Conservation (phyloP, 2,888 invertebrate species). For the Platycheirus albimanus region DNA sequence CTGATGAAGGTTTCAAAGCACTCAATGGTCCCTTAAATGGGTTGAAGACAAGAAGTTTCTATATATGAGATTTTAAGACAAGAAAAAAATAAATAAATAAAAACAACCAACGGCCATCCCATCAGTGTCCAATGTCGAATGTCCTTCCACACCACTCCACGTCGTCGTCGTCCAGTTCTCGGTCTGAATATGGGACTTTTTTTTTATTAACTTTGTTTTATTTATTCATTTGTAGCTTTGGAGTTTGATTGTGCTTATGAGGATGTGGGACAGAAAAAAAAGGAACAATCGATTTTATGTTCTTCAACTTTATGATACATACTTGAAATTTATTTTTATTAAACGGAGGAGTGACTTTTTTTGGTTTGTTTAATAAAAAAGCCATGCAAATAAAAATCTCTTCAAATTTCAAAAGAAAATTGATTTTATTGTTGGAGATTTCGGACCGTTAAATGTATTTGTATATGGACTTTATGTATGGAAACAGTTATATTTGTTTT, state of each 20-base stretch:
- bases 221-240: slow-evolving; percentile 59
- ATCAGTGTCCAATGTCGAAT: slow-evolving; percentile 35
- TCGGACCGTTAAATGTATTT: no score
- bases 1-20: no score
- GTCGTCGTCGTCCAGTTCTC: slow-evolving; percentile 1
- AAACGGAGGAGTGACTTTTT: neutral
- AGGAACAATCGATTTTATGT: slow-evolving; percentile 8
- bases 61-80: slow-evolving; percentile 30
- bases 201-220: slow-evolving; percentile 62
- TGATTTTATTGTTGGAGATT: no score
- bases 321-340: slow-evolving; percentile 45
- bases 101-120: slow-evolving; percentile 56
- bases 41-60: slow-evolving; percentile 9
- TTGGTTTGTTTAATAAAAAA: neutral
- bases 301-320: slow-evolving; percentile 39
- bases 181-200: neutral
- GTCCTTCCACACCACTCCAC: no score
- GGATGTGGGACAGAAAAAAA: neutral
- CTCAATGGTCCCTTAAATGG: neutral
- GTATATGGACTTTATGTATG: no score
- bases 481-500: no score
- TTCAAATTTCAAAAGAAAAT: neutral
- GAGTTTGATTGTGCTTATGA: slow-evolving; percentile 20
- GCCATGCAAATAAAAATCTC: slow-evolving; percentile 4
- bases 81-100: slow-evolving; percentile 55